Percentiles rank a stretch among this genome's conserved stretches.
phyloP scores from a whole-genome alignment of 2,113 vertebrate species.

The Ardeotis arabs region DNA sequence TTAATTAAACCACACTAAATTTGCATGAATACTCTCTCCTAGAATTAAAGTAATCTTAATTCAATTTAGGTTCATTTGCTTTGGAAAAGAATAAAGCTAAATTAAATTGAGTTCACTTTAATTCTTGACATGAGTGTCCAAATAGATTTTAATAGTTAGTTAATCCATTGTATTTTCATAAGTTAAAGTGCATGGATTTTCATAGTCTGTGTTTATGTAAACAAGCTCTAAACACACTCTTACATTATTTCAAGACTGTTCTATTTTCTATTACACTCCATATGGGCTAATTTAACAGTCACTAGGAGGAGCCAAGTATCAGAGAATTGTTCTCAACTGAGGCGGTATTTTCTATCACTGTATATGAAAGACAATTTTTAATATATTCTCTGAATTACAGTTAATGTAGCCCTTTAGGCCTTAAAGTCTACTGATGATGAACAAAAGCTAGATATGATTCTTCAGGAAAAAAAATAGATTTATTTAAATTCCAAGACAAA shows the following conservation, averaged over 20 bases:
- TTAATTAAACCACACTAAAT: constrained; percentile 46
- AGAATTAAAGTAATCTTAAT: constrained; percentile 53
- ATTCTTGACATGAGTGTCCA: not conserved
- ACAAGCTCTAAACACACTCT: constrained; percentile 17
- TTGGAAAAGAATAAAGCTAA: constrained; percentile 39
- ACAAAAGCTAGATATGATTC: not conserved
- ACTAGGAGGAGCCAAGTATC: constrained; percentile 51
- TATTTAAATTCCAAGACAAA: not conserved
- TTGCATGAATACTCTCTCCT: constrained; percentile 5
- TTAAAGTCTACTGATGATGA: not conserved
- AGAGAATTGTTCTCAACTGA: not conserved
- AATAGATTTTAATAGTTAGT: constrained; percentile 35
- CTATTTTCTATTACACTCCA: constrained; percentile 59
- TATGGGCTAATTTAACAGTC: constrained; percentile 55
- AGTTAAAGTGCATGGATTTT: constrained; percentile 27
- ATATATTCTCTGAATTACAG: not conserved
- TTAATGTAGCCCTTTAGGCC: not conserved
- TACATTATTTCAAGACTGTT: constrained; percentile 40
- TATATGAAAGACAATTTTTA: not conserved
- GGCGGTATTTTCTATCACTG: not conserved
- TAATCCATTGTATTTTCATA: constrained; percentile 23
- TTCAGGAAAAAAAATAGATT: not conserved
- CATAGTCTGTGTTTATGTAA: constrained; percentile 33
- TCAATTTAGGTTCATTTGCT: constrained; percentile 47
- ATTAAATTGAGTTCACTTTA: constrained; percentile 31